phyloP scores from a whole-genome alignment of 2,888 invertebrate species.

The Hoplodrina ambigua region DNA sequence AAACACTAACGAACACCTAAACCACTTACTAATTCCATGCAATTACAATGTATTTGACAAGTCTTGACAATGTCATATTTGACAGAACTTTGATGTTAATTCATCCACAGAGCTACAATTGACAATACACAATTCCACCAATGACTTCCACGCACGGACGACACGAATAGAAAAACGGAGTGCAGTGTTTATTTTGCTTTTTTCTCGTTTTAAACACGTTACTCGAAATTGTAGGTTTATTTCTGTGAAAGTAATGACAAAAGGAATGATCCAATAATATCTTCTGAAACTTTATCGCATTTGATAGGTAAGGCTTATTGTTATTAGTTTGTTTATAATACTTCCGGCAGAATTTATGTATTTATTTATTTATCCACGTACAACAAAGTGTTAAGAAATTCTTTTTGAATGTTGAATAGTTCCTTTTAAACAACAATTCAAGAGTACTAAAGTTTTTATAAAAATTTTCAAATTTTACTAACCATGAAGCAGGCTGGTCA shows the following conservation, averaged over 20 bases:
- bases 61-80: not conserved
- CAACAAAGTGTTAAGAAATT: constrained; percentile 5
- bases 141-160: not conserved
- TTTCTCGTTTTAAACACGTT: constrained; percentile 8
- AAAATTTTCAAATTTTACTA: not conserved
- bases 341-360: constrained; percentile 35
- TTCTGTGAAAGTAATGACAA: constrained; percentile 34
- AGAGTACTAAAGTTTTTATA: not conserved
- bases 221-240: constrained; percentile 36
- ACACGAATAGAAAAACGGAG: constrained; percentile 54
- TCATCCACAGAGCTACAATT: not conserved
- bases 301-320: constrained; percentile 36
- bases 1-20: no score
- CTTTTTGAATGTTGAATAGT: not conserved
- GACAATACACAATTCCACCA: not conserved
- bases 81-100: not conserved
- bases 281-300: constrained; percentile 6
- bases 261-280: constrained; percentile 11
- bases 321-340: constrained; percentile 2
- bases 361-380: constrained; percentile 54
- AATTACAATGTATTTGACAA: not conserved
- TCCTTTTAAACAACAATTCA: not conserved
- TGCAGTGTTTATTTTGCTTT: constrained; percentile 60
- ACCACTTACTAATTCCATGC: not conserved
- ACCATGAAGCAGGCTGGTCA: not conserved